Base-by-base conservation (phyloP, 2,113 vertebrate species). In the Bubo scandiacus region DNA sequence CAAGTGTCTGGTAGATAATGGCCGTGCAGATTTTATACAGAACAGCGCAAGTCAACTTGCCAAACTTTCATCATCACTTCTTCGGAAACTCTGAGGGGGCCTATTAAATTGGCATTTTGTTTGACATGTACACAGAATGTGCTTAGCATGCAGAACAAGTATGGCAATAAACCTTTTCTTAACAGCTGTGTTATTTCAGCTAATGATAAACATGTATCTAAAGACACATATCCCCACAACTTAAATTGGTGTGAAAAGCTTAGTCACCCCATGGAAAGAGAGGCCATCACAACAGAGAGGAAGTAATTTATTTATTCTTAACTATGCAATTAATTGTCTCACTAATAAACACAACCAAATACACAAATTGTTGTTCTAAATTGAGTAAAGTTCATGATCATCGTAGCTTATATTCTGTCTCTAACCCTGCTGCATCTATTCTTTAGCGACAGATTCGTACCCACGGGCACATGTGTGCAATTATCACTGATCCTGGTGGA, bases 11-110 rank as follows among this genome's bases (percentile, higher is more conserved):
- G 61, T 71, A 92, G 86, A 95, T 97, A 97, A 96, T 91, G 84
- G 94, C 81, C 49, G 2, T 73, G 89, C 92, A 94, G 91, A 95
- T 97, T 97, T 95, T 82, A 67, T 82, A 79, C 91, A 96, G 88
- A 92, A 88, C 20, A 3, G 92, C 3, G 6, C 77, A 81, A 95
- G 75, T 43, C 84, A 91, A 96, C 89, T 95, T 97, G 97, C 96
- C 97, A 97, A 95, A 94, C 94, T 96, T 95, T 96, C 94, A 94
- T 97, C 94, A 97, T 94, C 95, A 82, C 94, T 97, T 89, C 84
- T 95, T 96, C 3, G 32, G 86, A 94, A 95, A 94, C 95, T 96
- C 95, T 68, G 94, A 97, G 95, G 92, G 91, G 89, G 92, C 83
- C 66, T 72, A 92, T 94, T 91, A 96, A 95, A 91, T 87, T 95